Conservation (phyloP, 2,113 vertebrate genomes). For the Seriola dumerili region DNA sequence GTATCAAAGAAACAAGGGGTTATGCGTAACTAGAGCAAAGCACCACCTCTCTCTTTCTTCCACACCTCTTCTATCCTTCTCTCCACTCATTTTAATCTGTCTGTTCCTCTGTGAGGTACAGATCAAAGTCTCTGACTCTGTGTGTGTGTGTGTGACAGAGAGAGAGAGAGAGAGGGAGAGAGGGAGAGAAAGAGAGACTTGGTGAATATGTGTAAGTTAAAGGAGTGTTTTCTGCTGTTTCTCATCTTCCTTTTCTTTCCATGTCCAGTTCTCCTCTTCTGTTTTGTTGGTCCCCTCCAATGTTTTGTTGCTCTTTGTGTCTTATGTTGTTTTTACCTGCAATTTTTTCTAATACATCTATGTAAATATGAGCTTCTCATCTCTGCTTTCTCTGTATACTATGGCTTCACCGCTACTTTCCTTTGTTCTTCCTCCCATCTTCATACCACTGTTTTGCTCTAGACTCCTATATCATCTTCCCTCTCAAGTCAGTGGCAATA, state of each 20-base stretch:
- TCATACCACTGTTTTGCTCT: conserved; percentile 27
- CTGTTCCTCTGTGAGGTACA: conserved; percentile 65
- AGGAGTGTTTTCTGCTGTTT: conserved; percentile 31
- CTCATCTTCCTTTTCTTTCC: conserved; percentile 47
- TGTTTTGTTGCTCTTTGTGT: conserved; percentile 45
- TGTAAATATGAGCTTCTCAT: conserved; percentile 63
- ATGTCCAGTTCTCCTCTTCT: conserved; percentile 42
- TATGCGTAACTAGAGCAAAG: conserved; percentile 73
- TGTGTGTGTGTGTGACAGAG: conserved; percentile 37
- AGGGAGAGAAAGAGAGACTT: conserved; percentile 13
- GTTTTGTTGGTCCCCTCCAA: conserved; percentile 21
- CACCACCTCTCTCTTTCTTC: conserved; percentile 62
- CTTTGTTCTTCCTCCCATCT: conserved; percentile 62
- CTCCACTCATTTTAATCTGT: conserved; percentile 69
- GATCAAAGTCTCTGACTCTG: conserved; percentile 72
- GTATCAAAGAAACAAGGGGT: conserved; percentile 72
- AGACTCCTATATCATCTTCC: conserved; percentile 29
- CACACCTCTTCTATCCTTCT: conserved; percentile 59
- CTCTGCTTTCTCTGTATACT: conserved; percentile 32
- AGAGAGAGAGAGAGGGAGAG: background rate
- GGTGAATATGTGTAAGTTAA: conserved; percentile 53
- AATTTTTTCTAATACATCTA: conserved; percentile 51
- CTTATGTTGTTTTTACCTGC: conserved; percentile 37
- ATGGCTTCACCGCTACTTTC: conserved; percentile 33
- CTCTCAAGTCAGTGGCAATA: conserved; percentile 36